Conservation (phyloP, 1,140 invertebrate genomes). For the Atta texana region DNA sequence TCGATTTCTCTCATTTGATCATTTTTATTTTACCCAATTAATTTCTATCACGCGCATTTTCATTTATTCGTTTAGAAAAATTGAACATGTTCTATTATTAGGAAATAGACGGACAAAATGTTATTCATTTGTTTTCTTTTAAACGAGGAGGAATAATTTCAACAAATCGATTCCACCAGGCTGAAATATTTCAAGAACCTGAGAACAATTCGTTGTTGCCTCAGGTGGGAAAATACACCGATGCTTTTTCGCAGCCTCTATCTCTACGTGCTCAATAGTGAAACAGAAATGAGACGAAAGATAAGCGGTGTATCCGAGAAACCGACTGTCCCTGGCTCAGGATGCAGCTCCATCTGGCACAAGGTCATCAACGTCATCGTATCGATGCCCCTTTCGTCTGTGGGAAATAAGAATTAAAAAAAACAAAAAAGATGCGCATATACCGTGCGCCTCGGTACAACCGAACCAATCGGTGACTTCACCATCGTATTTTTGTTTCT, state of each 20-base stretch:
- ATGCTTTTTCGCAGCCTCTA: conserved; percentile 13
- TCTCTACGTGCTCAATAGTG: neutral
- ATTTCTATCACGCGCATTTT: neutral
- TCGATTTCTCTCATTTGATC: neutral
- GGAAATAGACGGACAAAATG: neutral
- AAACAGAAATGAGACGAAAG: conserved; percentile 27
- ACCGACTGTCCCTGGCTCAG: conserved; percentile 74
- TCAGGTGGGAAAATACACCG: neutral
- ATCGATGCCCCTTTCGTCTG: conserved; percentile 66
- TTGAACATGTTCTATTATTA: neutral
- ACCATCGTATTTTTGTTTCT: conserved; percentile 55
- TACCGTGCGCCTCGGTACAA: neutral
- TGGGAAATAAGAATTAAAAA: conserved; percentile 5
- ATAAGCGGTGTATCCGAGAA: conserved; percentile 50
- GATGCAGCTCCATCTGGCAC: conserved; percentile 81
- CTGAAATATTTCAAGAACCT: neutral
- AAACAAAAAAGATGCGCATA: conserved; percentile 30
- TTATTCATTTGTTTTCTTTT: neutral
- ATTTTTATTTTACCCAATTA: neutral
- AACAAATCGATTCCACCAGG: neutral
- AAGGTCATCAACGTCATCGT: conserved; percentile 76
- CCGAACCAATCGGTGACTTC: conserved; percentile 57
- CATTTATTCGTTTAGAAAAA: neutral
- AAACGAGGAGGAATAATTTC: neutral
- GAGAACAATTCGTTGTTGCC: neutral